Base-by-base conservation (phyloP, 1,140 invertebrate species). In the Colletes gigas region DNA sequence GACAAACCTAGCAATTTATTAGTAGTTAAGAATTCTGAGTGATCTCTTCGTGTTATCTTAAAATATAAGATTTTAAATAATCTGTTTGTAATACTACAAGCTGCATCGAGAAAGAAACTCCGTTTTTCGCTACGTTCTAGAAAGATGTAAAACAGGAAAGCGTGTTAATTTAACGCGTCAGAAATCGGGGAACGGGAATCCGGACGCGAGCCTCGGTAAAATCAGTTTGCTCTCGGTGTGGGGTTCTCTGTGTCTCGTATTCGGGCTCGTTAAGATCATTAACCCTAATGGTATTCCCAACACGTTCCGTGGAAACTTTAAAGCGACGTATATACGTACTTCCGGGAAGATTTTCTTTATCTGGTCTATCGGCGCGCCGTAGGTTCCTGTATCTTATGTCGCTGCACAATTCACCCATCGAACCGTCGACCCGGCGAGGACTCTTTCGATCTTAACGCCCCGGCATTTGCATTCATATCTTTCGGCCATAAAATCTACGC, bases 391-490 rank as follows among this genome's bases (percentile, higher is more conserved):
- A 62, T 55, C 75, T 52, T 17, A 17, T 54, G 50, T 15, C 30
- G 52, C 14, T 4, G 52, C 59, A 19, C 60, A 50, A 71, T 66
- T 70, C 80, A 44, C 17, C n/a, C n/a, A 21, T 78, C 66, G 69
- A 66, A 52, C 10, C 55, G 55, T 21, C 57, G 68, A 60, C 10
- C 14, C 14, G 15, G 39, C 41, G 21, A 1, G 67, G 55, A 59
- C 21, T 78, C 50, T 72, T 70, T 78, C 86, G 78, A 84, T 81
- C 75, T 83, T 80, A 78, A 83, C 30, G 17, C 59, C 39, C 57
- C 50, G 67, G 67, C 62, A 57, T 82, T 86, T 70, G 84, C 89
- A 83, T 88, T 83, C 80, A 81, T 88, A 89, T 87, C 77, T 85
- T 70, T 59, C 81, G 73, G 60, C 80, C 66, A 80, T 84, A 89